Base-by-base conservation (phyloP, 2,113 vertebrate species). In the Eublepharis macularius region DNA sequence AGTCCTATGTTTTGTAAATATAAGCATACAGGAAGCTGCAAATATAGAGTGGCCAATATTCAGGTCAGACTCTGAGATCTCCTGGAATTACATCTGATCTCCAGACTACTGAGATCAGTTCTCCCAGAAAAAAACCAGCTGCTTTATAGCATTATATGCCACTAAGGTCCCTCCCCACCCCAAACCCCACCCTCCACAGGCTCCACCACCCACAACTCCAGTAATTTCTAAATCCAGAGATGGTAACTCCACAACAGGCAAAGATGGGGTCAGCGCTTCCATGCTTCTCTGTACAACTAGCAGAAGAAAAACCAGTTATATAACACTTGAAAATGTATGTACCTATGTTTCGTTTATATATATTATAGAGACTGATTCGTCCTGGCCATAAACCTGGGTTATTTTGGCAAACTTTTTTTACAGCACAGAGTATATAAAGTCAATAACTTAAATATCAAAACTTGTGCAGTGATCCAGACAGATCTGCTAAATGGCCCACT, bases 381-480 rank as follows among this genome's bases (percentile, higher is more conserved):
- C 4, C 8, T 34, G 17, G 49, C 8, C n/a, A 26, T 29, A 65
- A 41, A 65, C 49, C 13, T 43, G 21, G 17, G 21, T 43, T 74
- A n/a, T 16, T 10, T 45, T n/a, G 41, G 24, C 1, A 47, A 13
- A 2, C 6, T 34, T 83, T 45, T 65, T 65, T 47, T 36, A 39
- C 13, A n/a, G 60, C 39, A 74, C 41, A 19, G 11, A 54, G 10
- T 12, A 26, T 16, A 82, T 39, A 43, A 1, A 63, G 32, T 17
- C 13, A 76, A 76, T 65, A 24, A 0, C 10, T 11, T 16, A 29
- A 24, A 76, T 45, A 29, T 24, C 19, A 66, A 63, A 89, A 82
- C 17, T 2, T 54, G 80, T 65, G 19, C 34, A 87, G 2, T 83
- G 87, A 86, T 63, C 60, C 29, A 89, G 72, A 88, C 76, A 89